These are phyloP conservation scores for Etia nguti DNA, from an alignment of 2,113 vertebrate genomes.

Conservation along the genomic window DNA sequence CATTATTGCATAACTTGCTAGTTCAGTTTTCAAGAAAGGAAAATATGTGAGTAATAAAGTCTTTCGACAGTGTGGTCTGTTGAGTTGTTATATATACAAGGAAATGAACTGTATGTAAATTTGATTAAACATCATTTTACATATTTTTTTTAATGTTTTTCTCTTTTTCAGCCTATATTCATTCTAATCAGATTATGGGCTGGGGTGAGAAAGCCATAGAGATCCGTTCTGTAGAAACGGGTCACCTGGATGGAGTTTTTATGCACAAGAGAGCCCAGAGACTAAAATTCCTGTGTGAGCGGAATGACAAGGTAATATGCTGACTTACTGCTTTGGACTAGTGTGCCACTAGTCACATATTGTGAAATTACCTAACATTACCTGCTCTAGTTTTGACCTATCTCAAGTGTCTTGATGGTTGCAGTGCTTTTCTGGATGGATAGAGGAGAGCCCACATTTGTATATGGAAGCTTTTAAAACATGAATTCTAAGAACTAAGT, in stretches of 20 bases:
- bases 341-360: not conserved
- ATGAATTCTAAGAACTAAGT: not conserved
- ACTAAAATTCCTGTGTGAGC: slow-evolving; percentile 98
- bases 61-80: not conserved
- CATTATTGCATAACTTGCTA: not conserved
- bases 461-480: not conserved
- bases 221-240: slow-evolving; percentile 98
- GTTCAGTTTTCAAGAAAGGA: not conserved
- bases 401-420: not conserved
- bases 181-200: slow-evolving; percentile 99
- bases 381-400: not conserved
- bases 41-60: not conserved
- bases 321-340: not conserved
- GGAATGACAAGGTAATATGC: slow-evolving; percentile 93
- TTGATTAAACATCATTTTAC: not conserved
- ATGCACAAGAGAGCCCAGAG: slow-evolving; percentile 99
- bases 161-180: slow-evolving; percentile 91
- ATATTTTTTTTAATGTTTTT: accelerated
- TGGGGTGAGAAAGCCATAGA: slow-evolving; percentile 99
- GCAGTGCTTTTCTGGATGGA: not conserved
- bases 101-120: not conserved
- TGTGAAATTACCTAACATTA: not conserved
- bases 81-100: not conserved
- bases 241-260: slow-evolving; percentile 97
- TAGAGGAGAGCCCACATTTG: not conserved